Percentiles rank a stretch among this genome's conserved stretches.
Evolutionary conservation across 1,140 invertebrate genomes (phyloP).

Genomic region (Platorchestia sp.): DNA sequence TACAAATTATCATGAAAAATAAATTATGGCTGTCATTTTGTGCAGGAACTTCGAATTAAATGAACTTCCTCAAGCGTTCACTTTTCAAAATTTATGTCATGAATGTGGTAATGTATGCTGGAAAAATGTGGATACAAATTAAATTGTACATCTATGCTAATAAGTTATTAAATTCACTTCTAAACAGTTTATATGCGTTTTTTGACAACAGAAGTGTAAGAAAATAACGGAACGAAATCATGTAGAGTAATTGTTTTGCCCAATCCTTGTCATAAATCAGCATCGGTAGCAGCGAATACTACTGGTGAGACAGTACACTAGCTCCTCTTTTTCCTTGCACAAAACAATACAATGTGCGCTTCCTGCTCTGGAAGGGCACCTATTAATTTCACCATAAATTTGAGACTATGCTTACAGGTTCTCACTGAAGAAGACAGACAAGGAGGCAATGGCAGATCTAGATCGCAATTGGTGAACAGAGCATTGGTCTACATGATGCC

Average conservation of each 20-base stretch:
- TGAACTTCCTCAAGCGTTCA: neutral
- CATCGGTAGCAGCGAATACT: no score
- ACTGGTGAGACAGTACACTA: no score
- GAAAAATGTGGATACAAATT: neutral
- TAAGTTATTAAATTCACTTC: neutral
- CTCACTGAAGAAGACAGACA: neutral
- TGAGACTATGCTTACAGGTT: neutral
- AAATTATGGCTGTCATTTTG: neutral
- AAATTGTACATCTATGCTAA: neutral
- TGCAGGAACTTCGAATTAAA: neutral
- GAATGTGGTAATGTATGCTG: neutral
- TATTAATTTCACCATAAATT: no score
- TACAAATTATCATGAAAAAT: no score
- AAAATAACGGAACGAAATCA: neutral
- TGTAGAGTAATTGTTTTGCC: neutral
- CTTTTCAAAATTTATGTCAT: neutral
- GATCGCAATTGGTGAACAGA: neutral
- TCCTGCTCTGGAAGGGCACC: no score
- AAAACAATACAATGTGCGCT: no score
- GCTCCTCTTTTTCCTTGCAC: no score
- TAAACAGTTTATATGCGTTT: neutral
- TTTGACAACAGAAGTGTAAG: neutral
- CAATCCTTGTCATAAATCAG: no score
- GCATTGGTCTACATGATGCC: conserved; percentile 24
- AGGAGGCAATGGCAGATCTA: conserved; percentile 3